phyloP scores from a whole-genome alignment of 2,888 invertebrate species.

The Lathronympha strigana region DNA sequence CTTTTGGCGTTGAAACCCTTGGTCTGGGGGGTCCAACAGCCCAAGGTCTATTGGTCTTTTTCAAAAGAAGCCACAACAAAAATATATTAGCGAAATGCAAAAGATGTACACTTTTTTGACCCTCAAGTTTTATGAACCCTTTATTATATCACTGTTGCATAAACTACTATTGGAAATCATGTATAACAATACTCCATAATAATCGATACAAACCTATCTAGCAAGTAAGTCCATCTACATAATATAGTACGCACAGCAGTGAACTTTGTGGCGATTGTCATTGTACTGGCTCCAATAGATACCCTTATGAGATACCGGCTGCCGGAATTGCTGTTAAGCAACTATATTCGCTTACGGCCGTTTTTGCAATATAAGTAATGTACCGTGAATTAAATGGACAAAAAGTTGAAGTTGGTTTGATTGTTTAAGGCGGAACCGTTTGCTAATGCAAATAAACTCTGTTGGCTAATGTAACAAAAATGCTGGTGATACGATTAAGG shows the following conservation, averaged over 20 bases:
- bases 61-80: too few species aligned
- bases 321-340: slow-evolving; percentile 37
- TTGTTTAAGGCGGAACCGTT: not conserved
- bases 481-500: too few species aligned
- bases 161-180: too few species aligned
- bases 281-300: slow-evolving; percentile 30
- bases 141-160: too few species aligned
- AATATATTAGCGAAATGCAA: too few species aligned
- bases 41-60: too few species aligned
- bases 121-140: too few species aligned
- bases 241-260: slow-evolving; percentile 24
- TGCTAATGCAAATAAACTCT: not conserved
- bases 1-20: too few species aligned
- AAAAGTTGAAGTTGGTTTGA: slow-evolving; percentile 18
- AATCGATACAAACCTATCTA: slow-evolving; percentile 6
- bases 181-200: too few species aligned
- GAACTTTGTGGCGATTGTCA: slow-evolving; percentile 35
- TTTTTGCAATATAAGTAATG: slow-evolving; percentile 17
- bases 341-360: slow-evolving; percentile 21
- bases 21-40: too few species aligned
- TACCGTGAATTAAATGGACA: slow-evolving; percentile 13
- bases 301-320: slow-evolving; percentile 29
- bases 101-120: too few species aligned
- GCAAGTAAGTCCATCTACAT: slow-evolving; percentile 1
- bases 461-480: too few species aligned